Conservation (phyloP, 2,888 invertebrate genomes). For the Agrotis exclamationis region DNA sequence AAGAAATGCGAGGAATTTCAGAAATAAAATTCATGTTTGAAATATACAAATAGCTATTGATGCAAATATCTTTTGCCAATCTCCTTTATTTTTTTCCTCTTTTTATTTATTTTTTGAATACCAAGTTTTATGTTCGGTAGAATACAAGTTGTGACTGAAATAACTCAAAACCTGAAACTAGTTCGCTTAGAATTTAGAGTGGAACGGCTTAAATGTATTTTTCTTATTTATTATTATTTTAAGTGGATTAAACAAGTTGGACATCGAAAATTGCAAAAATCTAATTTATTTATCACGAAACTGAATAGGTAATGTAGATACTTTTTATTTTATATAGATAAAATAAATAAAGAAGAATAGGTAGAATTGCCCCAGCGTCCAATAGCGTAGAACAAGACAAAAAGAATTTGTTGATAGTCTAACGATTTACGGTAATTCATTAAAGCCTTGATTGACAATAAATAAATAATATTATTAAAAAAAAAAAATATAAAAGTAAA, state of each 20-base stretch:
- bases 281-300: not conserved
- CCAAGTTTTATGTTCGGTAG: not conserved
- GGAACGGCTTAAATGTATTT: not conserved
- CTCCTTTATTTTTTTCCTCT: slow-evolving; percentile 3
- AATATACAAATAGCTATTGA: not conserved
- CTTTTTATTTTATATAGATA: too few species aligned
- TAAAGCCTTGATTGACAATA: not conserved
- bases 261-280: too few species aligned
- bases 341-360: too few species aligned
- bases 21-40: slow-evolving; percentile 3
- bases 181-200: not conserved
- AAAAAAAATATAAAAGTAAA: too few species aligned
- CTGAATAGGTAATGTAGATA: not conserved
- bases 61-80: not conserved
- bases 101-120: not conserved
- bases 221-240: not conserved
- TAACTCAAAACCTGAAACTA: slow-evolving; percentile 8
- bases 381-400: too few species aligned
- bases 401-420: not conserved
- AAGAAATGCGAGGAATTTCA: not conserved
- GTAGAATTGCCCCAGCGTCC: too few species aligned
- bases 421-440: not conserved
- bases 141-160: not conserved
- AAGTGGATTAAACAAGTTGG: not conserved
- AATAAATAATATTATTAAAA: not conserved